Evolutionary conservation across 2,113 vertebrate species (phyloP).

Genomic region (Scytalopus superciliaris): DNA sequence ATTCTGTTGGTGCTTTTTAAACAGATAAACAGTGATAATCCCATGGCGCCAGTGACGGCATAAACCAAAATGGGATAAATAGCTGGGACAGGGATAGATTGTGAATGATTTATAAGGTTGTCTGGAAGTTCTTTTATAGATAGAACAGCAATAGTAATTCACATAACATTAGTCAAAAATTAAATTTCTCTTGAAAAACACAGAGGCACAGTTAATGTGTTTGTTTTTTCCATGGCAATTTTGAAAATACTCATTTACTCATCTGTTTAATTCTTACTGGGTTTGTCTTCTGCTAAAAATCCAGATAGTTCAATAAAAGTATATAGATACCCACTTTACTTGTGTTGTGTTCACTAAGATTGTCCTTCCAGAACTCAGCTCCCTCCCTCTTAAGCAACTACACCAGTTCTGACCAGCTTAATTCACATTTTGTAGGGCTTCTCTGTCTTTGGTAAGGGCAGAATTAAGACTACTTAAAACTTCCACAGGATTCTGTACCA

Average conservation of each 20-base stretch:
- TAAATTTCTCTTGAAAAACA: not conserved
- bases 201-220: not conserved
- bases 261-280: not conserved
- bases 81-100: not conserved
- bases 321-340: not conserved
- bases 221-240: not conserved
- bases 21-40: not conserved
- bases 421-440: not conserved
- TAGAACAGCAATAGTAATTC: not conserved
- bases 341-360: not conserved
- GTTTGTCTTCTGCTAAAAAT: not conserved
- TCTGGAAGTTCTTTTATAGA: not conserved
- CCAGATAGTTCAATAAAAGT: not conserved
- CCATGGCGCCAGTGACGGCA: not conserved
- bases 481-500: not conserved
- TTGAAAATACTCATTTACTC: not conserved
- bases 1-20: not conserved
- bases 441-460: not conserved
- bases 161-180: not conserved
- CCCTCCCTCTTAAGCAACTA: not conserved
- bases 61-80: not conserved
- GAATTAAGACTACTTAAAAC: not conserved
- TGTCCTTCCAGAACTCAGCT: not conserved
- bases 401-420: not conserved
- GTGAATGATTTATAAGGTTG: not conserved